Evolutionary conservation across 1,140 invertebrate species (phyloP), one percentile per base, ranked within the genome.

Genomic region (Propsilocerus akamusi): DNA sequence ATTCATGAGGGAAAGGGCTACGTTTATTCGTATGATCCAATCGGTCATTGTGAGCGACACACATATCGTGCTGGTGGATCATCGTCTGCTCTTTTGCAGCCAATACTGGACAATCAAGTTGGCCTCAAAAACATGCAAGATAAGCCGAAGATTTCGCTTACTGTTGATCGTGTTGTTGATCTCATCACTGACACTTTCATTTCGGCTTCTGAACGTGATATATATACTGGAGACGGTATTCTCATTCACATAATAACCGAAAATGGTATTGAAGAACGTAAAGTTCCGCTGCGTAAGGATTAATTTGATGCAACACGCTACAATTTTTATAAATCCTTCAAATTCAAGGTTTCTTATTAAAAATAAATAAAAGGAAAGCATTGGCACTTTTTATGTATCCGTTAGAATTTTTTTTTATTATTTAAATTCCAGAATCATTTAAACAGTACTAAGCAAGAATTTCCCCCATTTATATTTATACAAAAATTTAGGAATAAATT

Each of bases 161-260:
- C 79, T 8, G 64, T 75, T 56, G 91, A 95, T 46, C 81, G 81
- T 56, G 94, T 92, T 5, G 61, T 94, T 7, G 68, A 73, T 22
- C 69, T 99, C 12, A 69, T 97, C 3, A 95, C 93, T 58, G 96
- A 99, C 73, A 85, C 86, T 0, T 99, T 98, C 61, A 92, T 92
- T 53, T 92, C 93, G 49, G 93, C 94, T 28, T 86, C 94, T 50
- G 96, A 99, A 63, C 76, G 96, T 65, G 94, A 99, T 64, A 97
- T 97, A 55, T 86, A 92, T 58, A 96, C 91, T 59, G 96, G 96
- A 51, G 96, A 99, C 73, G 78, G 78, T 46, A 80, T 98, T 54
- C 66, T 74, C 25, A 85, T 99, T 52, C 81, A 89, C 54, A 78
- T 97, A 50, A 87, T 98, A 49, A 95, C 90, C 23, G 86, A 86